These are phyloP conservation scores for Nomada flava DNA, from an alignment of 2,888 invertebrate genomes.

Conservation along the genomic window DNA sequence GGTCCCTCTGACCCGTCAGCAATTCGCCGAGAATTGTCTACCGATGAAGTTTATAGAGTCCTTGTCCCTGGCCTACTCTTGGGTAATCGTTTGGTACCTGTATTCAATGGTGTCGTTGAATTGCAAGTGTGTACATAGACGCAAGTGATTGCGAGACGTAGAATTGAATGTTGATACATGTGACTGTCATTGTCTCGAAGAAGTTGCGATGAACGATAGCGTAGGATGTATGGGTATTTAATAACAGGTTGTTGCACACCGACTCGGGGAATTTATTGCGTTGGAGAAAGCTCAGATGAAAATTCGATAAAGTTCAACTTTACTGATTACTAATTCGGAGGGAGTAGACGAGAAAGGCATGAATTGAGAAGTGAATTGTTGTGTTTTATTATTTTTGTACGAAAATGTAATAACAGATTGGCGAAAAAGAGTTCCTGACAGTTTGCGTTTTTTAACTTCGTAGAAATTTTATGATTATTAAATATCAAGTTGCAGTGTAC, in stretches of 20 bases:
- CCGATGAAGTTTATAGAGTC: conserved; percentile 29
- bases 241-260: neutral
- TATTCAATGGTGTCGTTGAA: conserved; percentile 21
- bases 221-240: neutral
- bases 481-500: no score
- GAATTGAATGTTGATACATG: conserved; percentile 58
- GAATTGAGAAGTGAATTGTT: no score
- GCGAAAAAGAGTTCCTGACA: no score
- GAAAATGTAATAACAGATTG: no score
- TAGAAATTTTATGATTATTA: no score
- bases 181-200: conserved; percentile 65
- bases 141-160: conserved; percentile 17
- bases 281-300: no score
- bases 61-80: neutral
- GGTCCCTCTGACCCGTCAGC: conserved; percentile 12
- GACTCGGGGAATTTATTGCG: no score
- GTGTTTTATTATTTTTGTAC: no score
- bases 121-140: conserved; percentile 29
- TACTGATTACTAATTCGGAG: no score
- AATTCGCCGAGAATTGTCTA: conserved; percentile 21
- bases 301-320: no score
- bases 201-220: neutral
- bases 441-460: no score
- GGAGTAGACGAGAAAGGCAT: no score
- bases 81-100: conserved; percentile 17